Conservation (phyloP, 2,888 invertebrate genomes). For the Venusia cambrica region DNA sequence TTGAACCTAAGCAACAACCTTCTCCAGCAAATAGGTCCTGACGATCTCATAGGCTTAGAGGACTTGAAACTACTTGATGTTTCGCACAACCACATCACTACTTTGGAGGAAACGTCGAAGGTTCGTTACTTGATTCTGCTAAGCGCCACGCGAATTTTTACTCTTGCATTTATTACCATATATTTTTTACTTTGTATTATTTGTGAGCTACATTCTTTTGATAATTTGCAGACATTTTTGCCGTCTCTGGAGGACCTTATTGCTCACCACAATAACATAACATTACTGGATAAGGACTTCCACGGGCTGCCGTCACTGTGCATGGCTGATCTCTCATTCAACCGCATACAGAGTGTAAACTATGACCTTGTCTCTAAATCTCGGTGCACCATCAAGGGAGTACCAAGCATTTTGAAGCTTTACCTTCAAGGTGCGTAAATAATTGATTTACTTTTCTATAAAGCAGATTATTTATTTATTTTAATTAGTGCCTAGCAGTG, state of each 20-base stretch:
- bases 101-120: constrained; percentile 91
- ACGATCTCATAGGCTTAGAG: constrained; percentile 89
- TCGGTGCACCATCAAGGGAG: constrained; percentile 89
- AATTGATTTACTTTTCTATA: not conserved
- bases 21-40: constrained; percentile 86
- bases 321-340: constrained; percentile 89
- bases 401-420: constrained; percentile 88
- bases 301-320: constrained; percentile 91
- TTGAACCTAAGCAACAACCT: constrained; percentile 89
- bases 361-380: constrained; percentile 90
- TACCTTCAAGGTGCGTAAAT: constrained; percentile 89
- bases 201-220: no score
- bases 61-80: constrained; percentile 87
- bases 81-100: constrained; percentile 88
- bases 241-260: constrained; percentile 88
- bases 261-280: constrained; percentile 89
- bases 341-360: constrained; percentile 86
- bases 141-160: not conserved
- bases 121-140: constrained; percentile 60
- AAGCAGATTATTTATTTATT: constrained; percentile 27
- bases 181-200: no score
- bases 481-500: constrained; percentile 2
- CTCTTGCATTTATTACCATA: no score
- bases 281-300: constrained; percentile 88
- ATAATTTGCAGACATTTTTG: constrained; percentile 85